phyloP scores from a whole-genome alignment of 2,113 vertebrate genomes.

The Zosterops japonicus region DNA sequence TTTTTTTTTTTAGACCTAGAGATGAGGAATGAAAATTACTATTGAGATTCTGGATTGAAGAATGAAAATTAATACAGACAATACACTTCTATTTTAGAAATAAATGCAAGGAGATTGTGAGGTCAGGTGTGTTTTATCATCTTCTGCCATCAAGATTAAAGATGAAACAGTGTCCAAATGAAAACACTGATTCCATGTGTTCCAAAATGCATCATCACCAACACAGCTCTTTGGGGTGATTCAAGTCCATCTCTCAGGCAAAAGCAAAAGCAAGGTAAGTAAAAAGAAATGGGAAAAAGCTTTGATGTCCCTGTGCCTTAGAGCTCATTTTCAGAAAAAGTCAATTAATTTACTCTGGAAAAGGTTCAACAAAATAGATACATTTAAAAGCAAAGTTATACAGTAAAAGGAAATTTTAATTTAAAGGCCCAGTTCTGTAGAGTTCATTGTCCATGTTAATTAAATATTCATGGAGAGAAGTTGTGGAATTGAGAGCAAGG shows the following conservation, averaged over 20 bases:
- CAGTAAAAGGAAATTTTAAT: not conserved
- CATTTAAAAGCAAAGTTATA: not conserved
- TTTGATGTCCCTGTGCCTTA: not conserved
- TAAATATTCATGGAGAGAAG: not conserved
- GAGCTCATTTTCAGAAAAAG: not conserved
- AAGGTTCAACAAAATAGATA: not conserved
- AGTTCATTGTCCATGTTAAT: not conserved
- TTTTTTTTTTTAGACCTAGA: not conserved
- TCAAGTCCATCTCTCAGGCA: not conserved
- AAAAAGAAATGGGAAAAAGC: not conserved
- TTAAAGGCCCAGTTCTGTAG: not conserved
- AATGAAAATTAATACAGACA: not conserved
- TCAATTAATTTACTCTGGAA: not conserved
- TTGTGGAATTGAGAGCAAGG: not conserved
- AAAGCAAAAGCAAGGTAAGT: not conserved
- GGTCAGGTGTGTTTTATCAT: not conserved
- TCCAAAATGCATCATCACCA: not conserved
- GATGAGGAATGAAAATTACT: not conserved
- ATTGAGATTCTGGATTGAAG: not conserved
- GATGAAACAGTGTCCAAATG: not conserved
- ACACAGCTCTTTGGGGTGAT: not conserved
- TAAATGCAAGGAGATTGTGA: not conserved
- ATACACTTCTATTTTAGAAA: not conserved
- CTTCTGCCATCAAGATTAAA: not conserved
- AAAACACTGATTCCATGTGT: not conserved